These are phyloP conservation scores for Sanderia malayensis DNA, from an alignment of 30 jellyfish, hydroid and myxozoan genomes.

Conservation along the genomic window DNA sequence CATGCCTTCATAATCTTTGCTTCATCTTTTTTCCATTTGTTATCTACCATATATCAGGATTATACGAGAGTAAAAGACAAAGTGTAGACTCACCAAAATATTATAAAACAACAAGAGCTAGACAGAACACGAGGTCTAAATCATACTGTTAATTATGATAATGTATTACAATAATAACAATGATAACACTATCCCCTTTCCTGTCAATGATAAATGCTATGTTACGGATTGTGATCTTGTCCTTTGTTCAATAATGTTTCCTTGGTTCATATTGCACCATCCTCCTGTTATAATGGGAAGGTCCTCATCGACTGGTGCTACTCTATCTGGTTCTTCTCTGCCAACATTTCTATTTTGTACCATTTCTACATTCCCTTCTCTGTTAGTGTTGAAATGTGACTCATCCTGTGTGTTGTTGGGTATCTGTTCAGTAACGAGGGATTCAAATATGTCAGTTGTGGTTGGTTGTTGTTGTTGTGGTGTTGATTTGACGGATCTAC, in stretches of 20 bases:
- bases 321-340: conserved; percentile 10
- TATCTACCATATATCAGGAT: too few relatives aligned
- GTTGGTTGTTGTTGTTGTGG: background rate
- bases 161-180: too few relatives aligned
- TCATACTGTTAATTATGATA: too few relatives aligned
- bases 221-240: conserved; percentile 4
- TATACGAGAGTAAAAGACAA: too few relatives aligned
- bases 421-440: background rate
- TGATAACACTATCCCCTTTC: conserved; percentile 34
- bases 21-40: too few relatives aligned
- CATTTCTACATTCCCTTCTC: background rate
- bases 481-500: background rate
- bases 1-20: too few relatives aligned
- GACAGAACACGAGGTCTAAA: too few relatives aligned
- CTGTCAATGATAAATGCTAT: background rate
- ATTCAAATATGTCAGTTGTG: background rate
- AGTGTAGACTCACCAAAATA: too few relatives aligned
- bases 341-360: background rate
- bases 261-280: conserved; percentile 12
- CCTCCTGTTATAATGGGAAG: conserved; percentile 16
- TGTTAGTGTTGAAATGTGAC: background rate
- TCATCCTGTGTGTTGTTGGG: background rate
- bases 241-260: conserved; percentile 4
- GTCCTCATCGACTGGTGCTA: conserved; percentile 16
- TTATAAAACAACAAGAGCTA: too few relatives aligned